A percentile compares a stretch with the other conserved stretches of the same genome.
phyloP scores from a whole-genome alignment of 37 sponge, comb jelly and placozoan species.

The Axinella damicornis region DNA sequence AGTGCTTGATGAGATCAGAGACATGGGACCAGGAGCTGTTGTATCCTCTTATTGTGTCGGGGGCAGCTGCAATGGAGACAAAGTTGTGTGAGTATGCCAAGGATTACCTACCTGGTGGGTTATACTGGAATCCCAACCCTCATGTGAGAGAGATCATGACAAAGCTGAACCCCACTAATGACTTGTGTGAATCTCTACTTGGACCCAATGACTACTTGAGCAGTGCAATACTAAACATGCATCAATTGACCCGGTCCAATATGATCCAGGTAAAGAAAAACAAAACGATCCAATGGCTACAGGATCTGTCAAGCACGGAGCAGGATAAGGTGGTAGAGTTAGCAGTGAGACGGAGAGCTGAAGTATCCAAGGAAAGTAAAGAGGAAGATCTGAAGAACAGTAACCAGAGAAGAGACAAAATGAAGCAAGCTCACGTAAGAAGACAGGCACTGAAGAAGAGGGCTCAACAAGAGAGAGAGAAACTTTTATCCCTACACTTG shows the following conservation, averaged over 20 bases:
- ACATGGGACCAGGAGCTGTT: neutral
- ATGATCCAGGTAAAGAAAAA: slow-evolving; percentile 22
- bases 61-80: slow-evolving; percentile 14
- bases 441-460: no score
- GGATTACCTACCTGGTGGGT: slow-evolving; percentile 43
- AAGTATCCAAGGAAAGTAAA: no score
- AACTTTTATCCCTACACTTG: no score
- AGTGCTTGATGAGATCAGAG: no score
- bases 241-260: slow-evolving; percentile 21
- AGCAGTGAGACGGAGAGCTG: no score
- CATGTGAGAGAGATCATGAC: slow-evolving; percentile 2
- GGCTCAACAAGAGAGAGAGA: no score
- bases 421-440: no score
- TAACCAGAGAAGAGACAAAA: no score
- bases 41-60: slow-evolving; percentile 10
- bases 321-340: no score
- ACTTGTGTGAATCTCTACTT: slow-evolving; percentile 42
- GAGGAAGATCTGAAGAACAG: no score
- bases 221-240: neutral
- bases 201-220: slow-evolving; percentile 29
- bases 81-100: slow-evolving; percentile 27
- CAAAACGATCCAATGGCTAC: slow-evolving; percentile 25
- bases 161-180: slow-evolving; percentile 43
- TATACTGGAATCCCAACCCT: slow-evolving; percentile 42
- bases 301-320: no score